These are phyloP conservation scores for Brienomyrus longianalis DNA, from an alignment of 2,113 vertebrate genomes.

Conservation along the genomic window DNA sequence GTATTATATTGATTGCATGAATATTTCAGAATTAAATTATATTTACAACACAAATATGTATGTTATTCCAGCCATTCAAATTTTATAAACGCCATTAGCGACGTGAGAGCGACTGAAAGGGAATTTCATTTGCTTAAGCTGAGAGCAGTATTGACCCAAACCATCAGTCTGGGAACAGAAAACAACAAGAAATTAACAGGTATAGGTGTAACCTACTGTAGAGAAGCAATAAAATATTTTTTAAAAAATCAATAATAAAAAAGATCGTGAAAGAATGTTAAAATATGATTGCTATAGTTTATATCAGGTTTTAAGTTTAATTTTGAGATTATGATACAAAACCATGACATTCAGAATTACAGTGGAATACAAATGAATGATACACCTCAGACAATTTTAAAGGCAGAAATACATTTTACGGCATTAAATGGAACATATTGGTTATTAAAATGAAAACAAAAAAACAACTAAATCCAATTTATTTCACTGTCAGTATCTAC, in stretches of 20 bases:
- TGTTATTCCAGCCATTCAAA: neutral
- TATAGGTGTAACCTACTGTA: neutral
- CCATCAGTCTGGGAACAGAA: neutral
- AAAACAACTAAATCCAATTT: neutral
- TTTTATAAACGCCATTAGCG: neutral
- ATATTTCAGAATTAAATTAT: neutral
- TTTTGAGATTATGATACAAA: neutral
- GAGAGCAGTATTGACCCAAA: neutral
- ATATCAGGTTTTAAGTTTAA: neutral
- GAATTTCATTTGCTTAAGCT: neutral
- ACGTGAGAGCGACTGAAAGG: neutral
- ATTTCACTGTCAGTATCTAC: neutral
- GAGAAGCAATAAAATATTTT: neutral
- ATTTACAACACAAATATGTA: neutral
- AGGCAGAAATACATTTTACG: neutral
- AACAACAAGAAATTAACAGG: neutral
- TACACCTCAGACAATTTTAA: neutral
- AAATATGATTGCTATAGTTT: neutral
- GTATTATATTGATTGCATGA: neutral
- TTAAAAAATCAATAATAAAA: neutral
- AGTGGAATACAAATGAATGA: neutral
- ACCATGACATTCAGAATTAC: neutral
- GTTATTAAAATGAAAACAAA: neutral
- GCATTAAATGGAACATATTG: neutral
- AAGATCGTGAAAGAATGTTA: neutral